A percentile compares a stretch with the other conserved stretches of the same genome.
Conservation (phyloP, 2,888 invertebrate species). For the Aporophyla nigra region DNA sequence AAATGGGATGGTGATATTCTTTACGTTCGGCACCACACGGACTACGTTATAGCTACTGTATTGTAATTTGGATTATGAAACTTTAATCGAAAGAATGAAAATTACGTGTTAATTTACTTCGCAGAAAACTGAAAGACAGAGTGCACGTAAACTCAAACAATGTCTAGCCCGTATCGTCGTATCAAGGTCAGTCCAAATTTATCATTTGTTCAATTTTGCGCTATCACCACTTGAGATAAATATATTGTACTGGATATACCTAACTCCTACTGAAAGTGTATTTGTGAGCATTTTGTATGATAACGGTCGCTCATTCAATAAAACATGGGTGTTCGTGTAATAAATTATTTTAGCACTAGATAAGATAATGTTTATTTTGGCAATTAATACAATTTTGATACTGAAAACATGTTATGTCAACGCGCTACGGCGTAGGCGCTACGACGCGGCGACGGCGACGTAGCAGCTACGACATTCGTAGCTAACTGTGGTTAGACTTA, state of each 20-base stretch:
- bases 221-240: conserved; percentile 10
- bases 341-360: neutral
- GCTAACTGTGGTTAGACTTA: neutral
- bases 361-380: neutral
- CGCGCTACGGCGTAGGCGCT: conserved; percentile 40
- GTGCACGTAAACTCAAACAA: neutral
- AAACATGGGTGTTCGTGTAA: neutral
- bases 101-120: neutral
- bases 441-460: neutral
- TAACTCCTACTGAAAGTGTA: neutral
- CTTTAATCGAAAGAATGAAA: neutral
- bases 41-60: neutral
- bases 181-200: conserved; percentile 3
- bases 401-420: neutral
- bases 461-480: conserved; percentile 23
- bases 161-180: neutral
- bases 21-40: no score
- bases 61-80: neutral
- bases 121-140: neutral
- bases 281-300: conserved; percentile 6
- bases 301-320: neutral
- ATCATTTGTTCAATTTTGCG: conserved; percentile 9
- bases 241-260: neutral
- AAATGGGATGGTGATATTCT: no score
- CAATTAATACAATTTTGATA: neutral